Percentiles rank a stretch among this genome's conserved stretches.
Evolutionary conservation across 2,888 invertebrate genomes (phyloP).

Genomic region (Dendrolimus houi): DNA sequence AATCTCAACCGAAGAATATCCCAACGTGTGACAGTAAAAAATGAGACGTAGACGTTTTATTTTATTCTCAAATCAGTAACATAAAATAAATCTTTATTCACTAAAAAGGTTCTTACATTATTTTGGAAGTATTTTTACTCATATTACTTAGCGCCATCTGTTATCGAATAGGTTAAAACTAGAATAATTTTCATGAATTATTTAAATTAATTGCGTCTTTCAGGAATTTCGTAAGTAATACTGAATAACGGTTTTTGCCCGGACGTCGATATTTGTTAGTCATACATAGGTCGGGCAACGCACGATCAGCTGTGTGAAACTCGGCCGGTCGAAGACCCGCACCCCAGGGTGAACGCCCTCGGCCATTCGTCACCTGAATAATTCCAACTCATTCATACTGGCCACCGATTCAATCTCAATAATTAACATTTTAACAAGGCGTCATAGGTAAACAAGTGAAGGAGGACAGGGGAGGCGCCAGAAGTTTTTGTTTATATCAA

Average conservation of each 20-base stretch:
- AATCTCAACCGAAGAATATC: slow-evolving; percentile 4
- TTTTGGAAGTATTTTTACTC: too few relatives aligned
- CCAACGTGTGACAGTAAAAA: not conserved
- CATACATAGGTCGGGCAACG: slow-evolving; percentile 24
- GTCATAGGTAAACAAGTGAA: not conserved
- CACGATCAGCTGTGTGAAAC: slow-evolving; percentile 63
- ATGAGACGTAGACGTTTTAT: too few relatives aligned
- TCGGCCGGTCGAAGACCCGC: slow-evolving; percentile 66
- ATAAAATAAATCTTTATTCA: not conserved
- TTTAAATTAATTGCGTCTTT: slow-evolving; percentile 9
- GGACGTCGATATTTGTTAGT: slow-evolving; percentile 36
- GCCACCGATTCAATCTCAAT: slow-evolving; percentile 60
- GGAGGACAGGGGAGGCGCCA: not conserved
- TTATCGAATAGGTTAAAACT: not conserved
- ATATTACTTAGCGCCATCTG: not conserved
- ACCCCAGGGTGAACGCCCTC: slow-evolving; percentile 47
- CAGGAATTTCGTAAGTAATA: slow-evolving; percentile 10
- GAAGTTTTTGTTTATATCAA: not conserved
- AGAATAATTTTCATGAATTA: not conserved
- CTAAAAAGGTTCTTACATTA: not conserved
- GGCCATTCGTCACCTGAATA: slow-evolving; percentile 57
- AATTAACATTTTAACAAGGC: slow-evolving; percentile 25
- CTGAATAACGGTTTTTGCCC: slow-evolving; percentile 32
- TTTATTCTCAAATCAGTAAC: slow-evolving; percentile 16
- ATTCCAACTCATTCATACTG: slow-evolving; percentile 62